phyloP scores from a whole-genome alignment of 2,113 vertebrate genomes.

The Bungarus multicinctus region DNA sequence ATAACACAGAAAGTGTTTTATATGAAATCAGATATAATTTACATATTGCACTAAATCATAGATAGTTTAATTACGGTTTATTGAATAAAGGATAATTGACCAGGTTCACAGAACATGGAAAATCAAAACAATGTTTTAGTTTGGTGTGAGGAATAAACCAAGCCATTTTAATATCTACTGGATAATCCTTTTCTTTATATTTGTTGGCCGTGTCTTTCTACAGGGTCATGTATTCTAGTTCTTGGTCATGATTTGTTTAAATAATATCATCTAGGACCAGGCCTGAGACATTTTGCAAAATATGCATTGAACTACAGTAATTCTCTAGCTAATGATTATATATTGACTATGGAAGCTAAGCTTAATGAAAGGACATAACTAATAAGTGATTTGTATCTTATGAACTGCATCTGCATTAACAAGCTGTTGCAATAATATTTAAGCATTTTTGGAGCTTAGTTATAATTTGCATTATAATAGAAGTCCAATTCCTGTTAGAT shows the following conservation, averaged over 20 bases:
- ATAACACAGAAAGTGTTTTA: not conserved
- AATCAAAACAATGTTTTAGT: not conserved
- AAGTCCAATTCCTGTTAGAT: not conserved
- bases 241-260: not conserved
- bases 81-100: not conserved
- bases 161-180: not conserved
- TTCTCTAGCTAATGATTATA: not conserved
- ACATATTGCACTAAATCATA: not conserved
- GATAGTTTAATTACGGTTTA: not conserved
- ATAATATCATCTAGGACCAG: not conserved
- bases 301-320: not conserved
- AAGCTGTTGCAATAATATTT: not conserved
- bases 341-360: not conserved
- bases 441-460: not conserved
- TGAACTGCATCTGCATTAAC: not conserved
- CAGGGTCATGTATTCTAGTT: not conserved
- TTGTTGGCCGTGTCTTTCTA: not conserved
- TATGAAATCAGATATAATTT: not conserved
- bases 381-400: constrained; percentile 7
- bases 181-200: not conserved
- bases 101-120: not conserved
- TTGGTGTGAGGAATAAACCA: not conserved
- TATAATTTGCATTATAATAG: not conserved
- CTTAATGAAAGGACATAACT: constrained; percentile 16
- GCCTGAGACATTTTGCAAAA: not conserved